phyloP scores from a whole-genome alignment of 2,797 vertebrate species.

The Thaleichthys pacificus region DNA sequence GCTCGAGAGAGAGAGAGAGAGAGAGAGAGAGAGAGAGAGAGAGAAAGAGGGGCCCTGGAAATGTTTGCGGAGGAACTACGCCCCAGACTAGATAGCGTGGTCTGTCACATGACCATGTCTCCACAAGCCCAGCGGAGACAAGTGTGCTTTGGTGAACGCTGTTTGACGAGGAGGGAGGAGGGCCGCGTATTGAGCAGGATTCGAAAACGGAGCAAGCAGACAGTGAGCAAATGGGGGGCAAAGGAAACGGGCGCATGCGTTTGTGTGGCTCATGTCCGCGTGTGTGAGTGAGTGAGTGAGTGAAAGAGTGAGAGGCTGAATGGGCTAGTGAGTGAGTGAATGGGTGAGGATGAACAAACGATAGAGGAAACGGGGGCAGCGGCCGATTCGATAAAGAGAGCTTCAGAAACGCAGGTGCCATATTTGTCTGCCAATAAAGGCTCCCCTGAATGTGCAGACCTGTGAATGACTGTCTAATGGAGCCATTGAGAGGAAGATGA shows the following conservation, averaged over 20 bases:
- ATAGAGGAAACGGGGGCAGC: slow-evolving; percentile 56
- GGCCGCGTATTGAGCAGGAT: slow-evolving; percentile 31
- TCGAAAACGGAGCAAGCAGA: slow-evolving; percentile 25
- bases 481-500: slow-evolving; percentile 14
- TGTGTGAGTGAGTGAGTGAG: not conserved
- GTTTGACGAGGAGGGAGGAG: not conserved
- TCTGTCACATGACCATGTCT: not conserved
- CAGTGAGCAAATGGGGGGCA: slow-evolving; percentile 31
- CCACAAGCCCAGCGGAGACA: not conserved
- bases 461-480: slow-evolving; percentile 69
- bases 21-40: slow-evolving; percentile 27
- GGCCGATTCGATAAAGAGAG: slow-evolving; percentile 57
- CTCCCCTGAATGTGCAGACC: slow-evolving; percentile 66
- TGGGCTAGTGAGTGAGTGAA: not conserved
- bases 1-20: slow-evolving; percentile 43
- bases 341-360: slow-evolving; percentile 42
- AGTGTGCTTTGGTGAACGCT: slow-evolving; percentile 8
- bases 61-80: slow-evolving; percentile 64
- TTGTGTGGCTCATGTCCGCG: not conserved
- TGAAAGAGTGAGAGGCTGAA: not conserved
- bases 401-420: slow-evolving; percentile 74
- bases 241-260: not conserved
- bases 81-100: slow-evolving; percentile 56
- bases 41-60: slow-evolving; percentile 52
- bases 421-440: slow-evolving; percentile 71